Base-by-base conservation (phyloP, 2,113 vertebrate genomes). In the Chaetodon auriga region DNA sequence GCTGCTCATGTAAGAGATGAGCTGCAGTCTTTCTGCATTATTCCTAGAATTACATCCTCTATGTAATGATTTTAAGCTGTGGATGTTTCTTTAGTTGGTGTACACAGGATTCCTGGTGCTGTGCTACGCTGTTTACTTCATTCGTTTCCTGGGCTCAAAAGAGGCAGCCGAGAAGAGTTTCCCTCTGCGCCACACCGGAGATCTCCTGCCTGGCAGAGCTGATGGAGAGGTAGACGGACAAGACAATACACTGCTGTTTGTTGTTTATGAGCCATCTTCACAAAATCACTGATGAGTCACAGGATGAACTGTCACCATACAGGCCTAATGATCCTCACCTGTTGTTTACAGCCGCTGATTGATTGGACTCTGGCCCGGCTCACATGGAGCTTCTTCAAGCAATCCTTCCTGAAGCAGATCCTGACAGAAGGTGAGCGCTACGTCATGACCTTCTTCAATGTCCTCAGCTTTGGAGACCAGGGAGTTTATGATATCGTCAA, bases 381-480 rank as follows among this genome's bases (percentile, higher is more conserved):
- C 87, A 98, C 97, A 1, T 98, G 97, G 97, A 99, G 97, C 92
- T 99, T 99, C 95, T 99, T 98, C 92, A 98, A 99, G 85, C 98
- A 99, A 58, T 99, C 98, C 61, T 99, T 99, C 92, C 91, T 99
- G 78, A 99, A 99, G 89, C 98, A 99, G 92, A 96, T 99, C 92
- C 96, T 99, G 84, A 99, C 98, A 53, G 98, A 99, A 92, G 98
- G 98, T 0, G 98, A 99, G 89, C 95, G 97, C 55, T 99, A 99
- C 1, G 95, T 99, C 92, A 99, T 99, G 98, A 99, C 98, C 36
- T 99, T 99, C 92, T 88, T 99, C 81, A 99, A 98, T 0, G 97
- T 99, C 21, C 95, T 99, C 76, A 98, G 96, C 94, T 99, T 99
- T 90, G 98, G 97, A 57, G 98, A 99, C 87, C 98, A 99, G 90